phyloP scores from a whole-genome alignment of 2,113 vertebrate genomes.

The Limnothrissa miodon region DNA sequence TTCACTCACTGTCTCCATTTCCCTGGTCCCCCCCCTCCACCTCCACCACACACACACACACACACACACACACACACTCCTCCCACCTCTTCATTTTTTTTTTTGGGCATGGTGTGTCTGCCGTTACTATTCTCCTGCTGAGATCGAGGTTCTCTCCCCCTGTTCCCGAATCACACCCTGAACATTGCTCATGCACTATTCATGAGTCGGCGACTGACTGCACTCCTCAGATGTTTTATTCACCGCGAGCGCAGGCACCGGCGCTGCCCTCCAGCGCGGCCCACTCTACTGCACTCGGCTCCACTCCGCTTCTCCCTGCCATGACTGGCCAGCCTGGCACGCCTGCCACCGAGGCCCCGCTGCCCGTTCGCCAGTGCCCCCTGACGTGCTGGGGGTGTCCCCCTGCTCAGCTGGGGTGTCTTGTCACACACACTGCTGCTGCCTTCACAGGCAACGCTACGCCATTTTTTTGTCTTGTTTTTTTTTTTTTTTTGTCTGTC shows the following conservation, averaged over 20 bases:
- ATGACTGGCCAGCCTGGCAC: background rate
- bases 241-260: constrained; percentile 26
- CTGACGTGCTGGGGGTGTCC: no score
- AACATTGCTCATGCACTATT: constrained; percentile 44
- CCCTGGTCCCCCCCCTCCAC: background rate
- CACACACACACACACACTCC: background rate
- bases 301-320: background rate
- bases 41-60: background rate
- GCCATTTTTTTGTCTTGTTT: background rate
- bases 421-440: background rate
- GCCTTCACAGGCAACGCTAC: background rate
- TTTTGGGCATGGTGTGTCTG: constrained; percentile 10
- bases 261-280: background rate
- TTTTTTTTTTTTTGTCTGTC: background rate
- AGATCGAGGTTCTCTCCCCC: constrained; percentile 35
- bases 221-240: constrained; percentile 53
- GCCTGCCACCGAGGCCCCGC: no score
- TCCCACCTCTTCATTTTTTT: constrained; percentile 29
- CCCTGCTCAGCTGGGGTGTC: background rate
- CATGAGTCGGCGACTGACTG: constrained; percentile 23
- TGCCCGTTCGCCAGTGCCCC: no score
- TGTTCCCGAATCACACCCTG: constrained; percentile 38
- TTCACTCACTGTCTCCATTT: constrained; percentile 27
- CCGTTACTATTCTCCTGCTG: constrained; percentile 30
- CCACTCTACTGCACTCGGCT: background rate